Conservation (phyloP, 2,113 vertebrate genomes). For the Etheostoma cragini region DNA sequence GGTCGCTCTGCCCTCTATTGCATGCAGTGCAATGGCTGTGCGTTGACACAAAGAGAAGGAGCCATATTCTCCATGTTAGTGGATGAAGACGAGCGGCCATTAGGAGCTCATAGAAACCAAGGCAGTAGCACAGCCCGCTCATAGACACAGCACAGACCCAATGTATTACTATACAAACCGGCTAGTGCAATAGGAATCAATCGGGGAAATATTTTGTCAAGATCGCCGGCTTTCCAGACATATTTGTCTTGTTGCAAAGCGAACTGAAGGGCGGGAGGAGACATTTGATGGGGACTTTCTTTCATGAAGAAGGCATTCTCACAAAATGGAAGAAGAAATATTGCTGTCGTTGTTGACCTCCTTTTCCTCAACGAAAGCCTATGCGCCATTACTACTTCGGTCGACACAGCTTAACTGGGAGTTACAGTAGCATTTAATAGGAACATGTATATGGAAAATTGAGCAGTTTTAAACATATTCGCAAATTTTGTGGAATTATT, state of each 20-base stretch:
- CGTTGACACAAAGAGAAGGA: slow-evolving; percentile 93
- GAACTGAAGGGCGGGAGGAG: slow-evolving; percentile 81
- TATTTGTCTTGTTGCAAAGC: slow-evolving; percentile 80
- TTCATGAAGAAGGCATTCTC: slow-evolving; percentile 89
- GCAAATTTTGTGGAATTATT: neutral
- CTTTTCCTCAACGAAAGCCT: slow-evolving; percentile 85
- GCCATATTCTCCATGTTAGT: slow-evolving; percentile 94
- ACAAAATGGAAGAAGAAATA: slow-evolving; percentile 94
- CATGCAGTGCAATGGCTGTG: slow-evolving; percentile 89
- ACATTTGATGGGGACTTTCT: slow-evolving; percentile 91
- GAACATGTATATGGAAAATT: slow-evolving; percentile 17
- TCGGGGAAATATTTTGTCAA: slow-evolving; percentile 80
- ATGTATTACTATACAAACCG: slow-evolving; percentile 85
- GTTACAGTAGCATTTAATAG: slow-evolving; percentile 61
- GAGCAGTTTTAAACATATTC: slow-evolving; percentile 29
- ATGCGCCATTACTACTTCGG: slow-evolving; percentile 86
- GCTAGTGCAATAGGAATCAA: slow-evolving; percentile 83
- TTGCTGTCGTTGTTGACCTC: slow-evolving; percentile 89
- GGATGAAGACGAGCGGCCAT: slow-evolving; percentile 95
- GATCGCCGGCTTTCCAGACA: slow-evolving; percentile 71
- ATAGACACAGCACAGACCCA: slow-evolving; percentile 84
- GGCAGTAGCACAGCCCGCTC: slow-evolving; percentile 82
- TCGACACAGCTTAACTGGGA: slow-evolving; percentile 69
- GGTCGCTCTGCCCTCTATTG: slow-evolving; percentile 85
- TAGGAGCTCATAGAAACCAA: slow-evolving; percentile 87